phyloP scores from a whole-genome alignment of 2,113 vertebrate genomes.

The Thymallus thymallus region DNA sequence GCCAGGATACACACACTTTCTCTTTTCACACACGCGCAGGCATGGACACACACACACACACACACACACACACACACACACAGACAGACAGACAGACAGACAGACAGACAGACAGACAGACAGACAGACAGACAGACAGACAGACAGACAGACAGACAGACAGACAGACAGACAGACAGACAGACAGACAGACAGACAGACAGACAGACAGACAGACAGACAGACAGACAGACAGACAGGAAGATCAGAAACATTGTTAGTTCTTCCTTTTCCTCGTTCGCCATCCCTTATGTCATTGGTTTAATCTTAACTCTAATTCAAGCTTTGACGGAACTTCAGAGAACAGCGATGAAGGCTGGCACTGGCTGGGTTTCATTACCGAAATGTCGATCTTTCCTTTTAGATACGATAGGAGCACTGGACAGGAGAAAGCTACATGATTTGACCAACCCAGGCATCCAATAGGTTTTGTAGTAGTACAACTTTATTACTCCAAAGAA shows the following conservation, averaged over 20 bases:
- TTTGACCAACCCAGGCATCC: too few relatives aligned
- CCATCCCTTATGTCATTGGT: background rate
- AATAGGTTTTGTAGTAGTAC: too few relatives aligned
- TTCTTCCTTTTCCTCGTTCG: background rate
- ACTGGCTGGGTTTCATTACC: too few relatives aligned
- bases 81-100: background rate
- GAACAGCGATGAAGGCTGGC: background rate
- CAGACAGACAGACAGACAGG: background rate
- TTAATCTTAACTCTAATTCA: background rate
- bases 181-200: background rate
- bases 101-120: background rate
- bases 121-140: background rate
- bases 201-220: background rate
- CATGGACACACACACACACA: slow-evolving; percentile 8
- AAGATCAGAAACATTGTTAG: background rate
- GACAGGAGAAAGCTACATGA: too few relatives aligned
- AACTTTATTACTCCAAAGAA: too few relatives aligned
- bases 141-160: background rate
- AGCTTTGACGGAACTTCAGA: background rate
- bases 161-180: background rate
- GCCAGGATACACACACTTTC: too few relatives aligned
- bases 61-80: background rate
- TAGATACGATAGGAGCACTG: background rate
- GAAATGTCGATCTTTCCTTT: background rate
- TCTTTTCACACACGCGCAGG: background rate